These are phyloP conservation scores for Siderastrea radians DNA, from an alignment of 92 coral and sea anemone species.

Conservation along the genomic window DNA sequence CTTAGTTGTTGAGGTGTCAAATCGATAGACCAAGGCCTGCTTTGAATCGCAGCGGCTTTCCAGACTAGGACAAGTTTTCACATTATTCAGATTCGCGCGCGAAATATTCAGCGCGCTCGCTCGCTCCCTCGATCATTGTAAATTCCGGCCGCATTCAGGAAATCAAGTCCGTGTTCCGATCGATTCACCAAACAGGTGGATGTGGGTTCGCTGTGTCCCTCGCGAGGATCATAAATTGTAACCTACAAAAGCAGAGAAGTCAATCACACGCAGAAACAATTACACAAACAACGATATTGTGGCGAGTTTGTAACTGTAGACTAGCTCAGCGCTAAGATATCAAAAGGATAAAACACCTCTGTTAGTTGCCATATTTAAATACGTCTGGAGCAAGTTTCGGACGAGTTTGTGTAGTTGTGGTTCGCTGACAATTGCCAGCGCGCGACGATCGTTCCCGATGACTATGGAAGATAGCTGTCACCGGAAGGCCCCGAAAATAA, in stretches of 20 bases:
- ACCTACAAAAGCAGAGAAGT: slow-evolving; percentile 52
- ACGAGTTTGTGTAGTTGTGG: slow-evolving; percentile 35
- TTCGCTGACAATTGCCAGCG: slow-evolving; percentile 51
- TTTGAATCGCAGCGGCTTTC: slow-evolving; percentile 30
- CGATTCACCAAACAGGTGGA: slow-evolving; percentile 47
- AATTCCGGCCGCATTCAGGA: not conserved
- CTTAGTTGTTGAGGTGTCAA: slow-evolving; percentile 99
- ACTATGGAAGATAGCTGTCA: slow-evolving; percentile 94
- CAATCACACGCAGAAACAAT: slow-evolving; percentile 38
- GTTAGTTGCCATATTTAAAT: not conserved
- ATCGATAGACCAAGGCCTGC: slow-evolving; percentile 68
- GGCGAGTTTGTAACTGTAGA: slow-evolving; percentile 33
- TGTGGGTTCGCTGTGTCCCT: slow-evolving; percentile 33
- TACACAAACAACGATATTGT: slow-evolving; percentile 41
- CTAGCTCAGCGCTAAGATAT: slow-evolving; percentile 11
- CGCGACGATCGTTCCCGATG: slow-evolving; percentile 76
- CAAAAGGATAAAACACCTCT: not conserved
- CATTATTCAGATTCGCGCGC: slow-evolving; percentile 41
- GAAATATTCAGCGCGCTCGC: slow-evolving; percentile 32
- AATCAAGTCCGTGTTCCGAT: slow-evolving; percentile 20
- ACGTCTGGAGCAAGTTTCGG: slow-evolving; percentile 12
- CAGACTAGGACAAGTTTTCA: slow-evolving; percentile 27
- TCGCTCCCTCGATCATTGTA: slow-evolving; percentile 9
- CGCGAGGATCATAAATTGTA: slow-evolving; percentile 15
- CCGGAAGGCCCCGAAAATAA: slow-evolving; percentile 73